Evolutionary conservation across 2,888 invertebrate species (phyloP).

Genomic region (Automeris io): DNA sequence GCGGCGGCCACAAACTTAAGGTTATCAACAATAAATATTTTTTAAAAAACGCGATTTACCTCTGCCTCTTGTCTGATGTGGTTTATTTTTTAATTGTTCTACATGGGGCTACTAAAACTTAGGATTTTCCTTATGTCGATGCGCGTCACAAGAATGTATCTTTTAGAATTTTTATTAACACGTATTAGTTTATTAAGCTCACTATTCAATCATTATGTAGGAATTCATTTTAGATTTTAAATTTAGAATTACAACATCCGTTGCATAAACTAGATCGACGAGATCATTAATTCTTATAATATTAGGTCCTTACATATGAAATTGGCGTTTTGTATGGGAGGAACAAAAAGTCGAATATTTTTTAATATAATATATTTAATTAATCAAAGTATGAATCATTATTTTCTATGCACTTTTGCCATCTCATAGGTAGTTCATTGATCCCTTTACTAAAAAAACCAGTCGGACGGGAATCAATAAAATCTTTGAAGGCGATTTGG

Average conservation of each 20-base stretch:
- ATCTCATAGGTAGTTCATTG: too few species aligned
- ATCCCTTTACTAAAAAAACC: too few species aligned
- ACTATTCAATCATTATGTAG: not conserved
- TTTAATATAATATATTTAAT: too few species aligned
- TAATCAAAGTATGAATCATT: too few species aligned
- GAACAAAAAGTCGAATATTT: too few species aligned
- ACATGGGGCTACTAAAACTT: constrained; percentile 16
- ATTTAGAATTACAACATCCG: constrained; percentile 2
- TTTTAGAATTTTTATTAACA: constrained; percentile 5
- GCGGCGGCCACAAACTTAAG: constrained; percentile 39
- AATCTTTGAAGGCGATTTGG: too few species aligned
- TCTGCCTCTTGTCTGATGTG: constrained; percentile 15
- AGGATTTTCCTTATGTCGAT: constrained; percentile 28
- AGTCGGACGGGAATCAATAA: too few species aligned
- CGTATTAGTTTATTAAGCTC: not conserved
- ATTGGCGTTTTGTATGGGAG: too few species aligned
- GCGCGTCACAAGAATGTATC: not conserved
- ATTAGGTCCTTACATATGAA: too few species aligned
- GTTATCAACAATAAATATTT: constrained; percentile 52
- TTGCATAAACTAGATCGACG: not conserved
- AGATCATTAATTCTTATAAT: too few species aligned
- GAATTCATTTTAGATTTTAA: constrained; percentile 1
- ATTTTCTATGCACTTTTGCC: too few species aligned
- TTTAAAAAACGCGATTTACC: constrained; percentile 29
- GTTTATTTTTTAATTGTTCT: constrained; percentile 26